Conservation (phyloP, 2,797 vertebrate genomes). For the Danio albolineatus region DNA sequence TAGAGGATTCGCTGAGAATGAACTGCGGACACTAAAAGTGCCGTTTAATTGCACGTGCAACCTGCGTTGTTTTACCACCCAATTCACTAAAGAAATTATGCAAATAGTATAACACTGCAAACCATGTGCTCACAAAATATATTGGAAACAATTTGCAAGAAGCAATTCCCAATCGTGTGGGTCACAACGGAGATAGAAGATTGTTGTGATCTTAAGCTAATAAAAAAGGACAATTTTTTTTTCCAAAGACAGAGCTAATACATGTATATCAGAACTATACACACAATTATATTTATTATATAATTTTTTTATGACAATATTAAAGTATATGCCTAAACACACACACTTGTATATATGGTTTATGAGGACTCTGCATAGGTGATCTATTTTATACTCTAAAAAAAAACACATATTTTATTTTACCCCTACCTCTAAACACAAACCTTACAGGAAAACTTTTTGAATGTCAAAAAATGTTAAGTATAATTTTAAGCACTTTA, state of each 20-base stretch:
- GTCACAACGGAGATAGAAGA: conserved; percentile 1
- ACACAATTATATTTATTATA: too few species aligned
- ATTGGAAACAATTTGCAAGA: conserved; percentile 11
- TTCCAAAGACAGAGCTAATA: not conserved
- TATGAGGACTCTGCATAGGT: too few species aligned
- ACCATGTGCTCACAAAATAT: not conserved
- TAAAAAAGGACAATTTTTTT: not conserved
- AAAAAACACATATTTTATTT: too few species aligned
- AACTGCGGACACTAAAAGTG: not conserved
- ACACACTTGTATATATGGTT: too few species aligned
- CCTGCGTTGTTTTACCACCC: conserved; percentile 3
- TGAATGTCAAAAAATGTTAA: too few species aligned
- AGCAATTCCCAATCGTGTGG: conserved; percentile 22
- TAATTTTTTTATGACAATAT: too few species aligned
- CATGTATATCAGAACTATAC: too few species aligned
- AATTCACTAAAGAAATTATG: conserved; percentile 31
- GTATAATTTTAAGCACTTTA: too few species aligned
- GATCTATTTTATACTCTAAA: too few species aligned
- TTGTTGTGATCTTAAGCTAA: conserved; percentile 24
- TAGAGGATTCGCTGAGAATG: conserved; percentile 1
- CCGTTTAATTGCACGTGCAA: conserved; percentile 1
- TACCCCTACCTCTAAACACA: too few species aligned
- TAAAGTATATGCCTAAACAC: too few species aligned
- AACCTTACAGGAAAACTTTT: too few species aligned
- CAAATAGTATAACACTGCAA: conserved; percentile 12